phyloP scores from a whole-genome alignment of 2,888 invertebrate species.

The Lysandra coridon region DNA sequence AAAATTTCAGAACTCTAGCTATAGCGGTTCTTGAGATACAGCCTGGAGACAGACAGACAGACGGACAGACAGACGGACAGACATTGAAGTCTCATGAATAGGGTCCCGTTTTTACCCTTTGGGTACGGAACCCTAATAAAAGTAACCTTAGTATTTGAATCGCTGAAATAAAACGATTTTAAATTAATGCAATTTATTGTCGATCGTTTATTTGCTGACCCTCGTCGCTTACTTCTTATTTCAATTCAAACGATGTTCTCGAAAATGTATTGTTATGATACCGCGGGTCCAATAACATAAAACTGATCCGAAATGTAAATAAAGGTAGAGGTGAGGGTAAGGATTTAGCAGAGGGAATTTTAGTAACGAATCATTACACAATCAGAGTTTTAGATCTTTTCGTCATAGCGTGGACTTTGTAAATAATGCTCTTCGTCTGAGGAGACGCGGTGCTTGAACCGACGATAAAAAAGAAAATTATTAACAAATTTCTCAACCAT shows the following conservation, averaged over 20 bases:
- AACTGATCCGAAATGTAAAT: neutral
- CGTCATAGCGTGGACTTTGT: neutral
- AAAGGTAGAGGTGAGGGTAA: neutral
- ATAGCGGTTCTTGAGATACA: too few species aligned
- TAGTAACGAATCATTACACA: neutral
- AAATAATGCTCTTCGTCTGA: neutral
- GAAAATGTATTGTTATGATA: conserved; percentile 16
- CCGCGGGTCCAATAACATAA: neutral
- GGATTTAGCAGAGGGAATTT: neutral
- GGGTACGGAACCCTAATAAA: neutral
- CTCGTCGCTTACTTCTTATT: conserved; percentile 8
- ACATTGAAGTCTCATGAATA: too few species aligned
- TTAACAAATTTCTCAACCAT: neutral
- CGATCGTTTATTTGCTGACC: conserved; percentile 10
- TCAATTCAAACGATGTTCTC: conserved; percentile 22
- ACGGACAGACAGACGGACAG: too few species aligned
- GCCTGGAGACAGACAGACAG: too few species aligned
- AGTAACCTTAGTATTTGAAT: neutral
- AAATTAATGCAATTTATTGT: conserved; percentile 27
- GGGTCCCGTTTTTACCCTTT: too few species aligned
- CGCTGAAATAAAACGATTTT: conserved; percentile 23
- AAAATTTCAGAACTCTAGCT: too few species aligned
- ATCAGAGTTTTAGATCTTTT: neutral
- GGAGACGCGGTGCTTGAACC: neutral
- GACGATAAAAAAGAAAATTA: neutral